phyloP scores from a whole-genome alignment of 2,797 vertebrate genomes.

The Manis javanica region DNA sequence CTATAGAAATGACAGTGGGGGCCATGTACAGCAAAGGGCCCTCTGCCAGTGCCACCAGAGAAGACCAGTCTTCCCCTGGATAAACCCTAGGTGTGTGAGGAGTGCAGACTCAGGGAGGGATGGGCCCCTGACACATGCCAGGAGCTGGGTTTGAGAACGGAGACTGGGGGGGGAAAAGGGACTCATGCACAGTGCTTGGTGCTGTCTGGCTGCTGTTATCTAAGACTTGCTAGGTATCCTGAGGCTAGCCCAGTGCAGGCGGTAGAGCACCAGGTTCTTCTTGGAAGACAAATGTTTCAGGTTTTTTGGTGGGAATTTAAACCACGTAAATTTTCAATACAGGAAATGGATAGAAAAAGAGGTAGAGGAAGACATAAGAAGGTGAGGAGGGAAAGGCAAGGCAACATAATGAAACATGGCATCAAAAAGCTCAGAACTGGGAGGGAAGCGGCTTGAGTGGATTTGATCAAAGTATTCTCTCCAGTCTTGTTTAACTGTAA shows the following conservation, averaged over 20 bases:
- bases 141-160: not conserved
- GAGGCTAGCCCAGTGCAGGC: not conserved
- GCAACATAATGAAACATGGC: not conserved
- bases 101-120: not conserved
- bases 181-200: not conserved
- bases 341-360: slow-evolving; percentile 16
- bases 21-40: not conserved
- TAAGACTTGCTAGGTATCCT: not conserved
- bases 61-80: not conserved
- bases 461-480: not conserved
- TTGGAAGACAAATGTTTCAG: not conserved
- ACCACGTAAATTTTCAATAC: not conserved
- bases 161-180: not conserved
- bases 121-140: not conserved
- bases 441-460: not conserved
- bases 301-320: slow-evolving; percentile 11
- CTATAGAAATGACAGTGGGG: not conserved
- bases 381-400: not conserved
- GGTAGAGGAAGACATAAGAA: not conserved
- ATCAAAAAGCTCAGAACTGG: not conserved
- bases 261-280: not conserved
- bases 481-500: not conserved
- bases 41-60: not conserved
- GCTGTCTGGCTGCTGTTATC: not conserved
- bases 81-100: not conserved